Evolutionary conservation across 2,113 vertebrate species (phyloP), one percentile per base, ranked within the genome.

Genomic region (Peromyscus maniculatus): DNA sequence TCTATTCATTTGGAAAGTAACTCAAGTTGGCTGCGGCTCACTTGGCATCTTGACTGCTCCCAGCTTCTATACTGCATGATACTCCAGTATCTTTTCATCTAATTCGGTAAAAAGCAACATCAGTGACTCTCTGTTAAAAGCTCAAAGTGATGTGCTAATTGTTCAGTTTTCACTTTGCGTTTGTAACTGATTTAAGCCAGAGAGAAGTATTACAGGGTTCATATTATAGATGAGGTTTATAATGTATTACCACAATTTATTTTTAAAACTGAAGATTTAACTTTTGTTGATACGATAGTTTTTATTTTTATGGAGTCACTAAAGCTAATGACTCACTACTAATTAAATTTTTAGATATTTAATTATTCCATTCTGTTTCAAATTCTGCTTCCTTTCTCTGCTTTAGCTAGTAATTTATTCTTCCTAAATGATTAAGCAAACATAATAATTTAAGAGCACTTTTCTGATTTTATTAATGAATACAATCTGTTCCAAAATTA

Each of bases 401-500:
- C 3, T 95, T 83, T 91, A 95, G 91, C 2, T n/a, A 93, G 46
- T 75, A 69, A 67, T 64, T 80, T 93, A 89, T 83, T 96, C 83
- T 66, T 89, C 33, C 3, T 83, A 87, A 91, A 21, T 77, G 24
- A 57, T n/a, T 92, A 87, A 91, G 49, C 77, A 91, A 86, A 11
- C 43, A 5, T 26, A 78, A 57, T 89, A 55, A 83, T 31, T 93
- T 89, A 93, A 69, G 7, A 77, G 46, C 5, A 90, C 36, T 16
- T 95, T 78, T 80, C 15, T 93, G 13, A 74, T 92, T 90, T 89
- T 69, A 90, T 91, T 96, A 93, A 90, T 96, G 79, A 95, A 87
- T 79, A 1, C 46, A 91, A 39, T 57, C 8, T 91, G 75, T 64
- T 87, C 57, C 17, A 77, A 55, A 94, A 95, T 83, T 75, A 33